These are phyloP conservation scores for Megalops cyprinoides DNA, from an alignment of 2,797 vertebrate genomes.

Conservation along the genomic window DNA sequence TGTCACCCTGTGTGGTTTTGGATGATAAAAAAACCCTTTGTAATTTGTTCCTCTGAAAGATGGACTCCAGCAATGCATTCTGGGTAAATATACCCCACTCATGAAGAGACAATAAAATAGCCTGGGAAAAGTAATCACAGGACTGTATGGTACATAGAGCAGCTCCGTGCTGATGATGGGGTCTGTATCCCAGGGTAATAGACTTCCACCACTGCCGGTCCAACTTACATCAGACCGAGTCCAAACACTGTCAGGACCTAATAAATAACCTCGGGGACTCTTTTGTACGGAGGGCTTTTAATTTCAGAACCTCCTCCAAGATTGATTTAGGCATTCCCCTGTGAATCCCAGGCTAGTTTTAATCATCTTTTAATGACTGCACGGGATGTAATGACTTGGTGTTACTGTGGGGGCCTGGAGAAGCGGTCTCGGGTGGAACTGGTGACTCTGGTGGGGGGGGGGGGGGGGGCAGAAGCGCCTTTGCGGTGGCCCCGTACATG, in stretches of 20 bases:
- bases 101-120: neutral
- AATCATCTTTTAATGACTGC: conserved; percentile 34
- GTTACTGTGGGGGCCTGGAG: neutral
- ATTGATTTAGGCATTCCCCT: conserved; percentile 30
- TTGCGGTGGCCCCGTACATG: neutral
- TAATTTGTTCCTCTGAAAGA: neutral
- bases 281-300: conserved; percentile 41
- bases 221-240: neutral
- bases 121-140: conserved; percentile 72
- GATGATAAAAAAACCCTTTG: neutral
- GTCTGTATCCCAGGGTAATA: conserved; percentile 5
- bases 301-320: conserved; percentile 32
- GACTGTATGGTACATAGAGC: conserved; percentile 40
- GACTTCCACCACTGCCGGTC: neutral
- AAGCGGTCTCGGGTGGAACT: neutral
- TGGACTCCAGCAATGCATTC: neutral
- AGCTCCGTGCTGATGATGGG: conserved; percentile 4
- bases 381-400: conserved; percentile 9
- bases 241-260: neutral
- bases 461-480: too few species aligned
- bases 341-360: conserved; percentile 13
- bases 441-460: neutral
- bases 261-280: conserved; percentile 38
- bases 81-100: conserved; percentile 12
- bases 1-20: neutral